Evolutionary conservation across 2,113 vertebrate species (phyloP).

Genomic region (Penelope pileata): DNA sequence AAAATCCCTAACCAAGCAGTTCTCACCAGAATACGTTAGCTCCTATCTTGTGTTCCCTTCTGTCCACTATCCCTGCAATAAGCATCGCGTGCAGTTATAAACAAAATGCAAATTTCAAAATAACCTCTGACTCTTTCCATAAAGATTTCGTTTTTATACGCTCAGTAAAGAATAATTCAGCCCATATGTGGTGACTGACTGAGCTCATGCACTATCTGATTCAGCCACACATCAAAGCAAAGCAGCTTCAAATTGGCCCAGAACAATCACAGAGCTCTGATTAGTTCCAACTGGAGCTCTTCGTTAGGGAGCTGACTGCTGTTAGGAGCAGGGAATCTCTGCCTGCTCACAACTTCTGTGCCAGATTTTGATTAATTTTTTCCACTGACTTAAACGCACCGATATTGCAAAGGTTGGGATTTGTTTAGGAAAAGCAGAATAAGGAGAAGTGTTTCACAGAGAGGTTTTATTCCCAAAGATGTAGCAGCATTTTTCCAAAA

Average conservation of each 20-base stretch:
- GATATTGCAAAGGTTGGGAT: not conserved
- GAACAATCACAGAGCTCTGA: constrained; percentile 32
- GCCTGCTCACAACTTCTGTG: not conserved
- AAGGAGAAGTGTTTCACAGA: not conserved
- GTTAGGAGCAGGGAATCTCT: not conserved
- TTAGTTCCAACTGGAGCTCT: constrained; percentile 50
- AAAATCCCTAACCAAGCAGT: not conserved
- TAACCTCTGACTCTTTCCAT: constrained; percentile 47
- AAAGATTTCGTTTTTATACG: constrained; percentile 60
- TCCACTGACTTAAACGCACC: constrained; percentile 54
- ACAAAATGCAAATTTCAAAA: too few relatives aligned
- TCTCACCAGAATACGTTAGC: not conserved
- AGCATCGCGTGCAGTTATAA: not conserved
- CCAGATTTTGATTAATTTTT: constrained; percentile 26
- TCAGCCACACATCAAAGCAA: constrained; percentile 49
- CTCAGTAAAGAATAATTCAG: constrained; percentile 64
- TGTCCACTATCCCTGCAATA: not conserved
- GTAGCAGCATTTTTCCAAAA: not conserved
- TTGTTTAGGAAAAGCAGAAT: constrained; percentile 13
- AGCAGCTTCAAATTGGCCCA: constrained; percentile 33
- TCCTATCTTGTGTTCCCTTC: not conserved
- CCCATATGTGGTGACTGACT: constrained; percentile 56
- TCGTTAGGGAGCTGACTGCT: constrained; percentile 14
- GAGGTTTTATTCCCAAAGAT: not conserved
- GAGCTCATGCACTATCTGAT: constrained; percentile 62